Base-by-base conservation (phyloP, 2,888 invertebrate genomes). In the Ornithoptera alexandrae region DNA sequence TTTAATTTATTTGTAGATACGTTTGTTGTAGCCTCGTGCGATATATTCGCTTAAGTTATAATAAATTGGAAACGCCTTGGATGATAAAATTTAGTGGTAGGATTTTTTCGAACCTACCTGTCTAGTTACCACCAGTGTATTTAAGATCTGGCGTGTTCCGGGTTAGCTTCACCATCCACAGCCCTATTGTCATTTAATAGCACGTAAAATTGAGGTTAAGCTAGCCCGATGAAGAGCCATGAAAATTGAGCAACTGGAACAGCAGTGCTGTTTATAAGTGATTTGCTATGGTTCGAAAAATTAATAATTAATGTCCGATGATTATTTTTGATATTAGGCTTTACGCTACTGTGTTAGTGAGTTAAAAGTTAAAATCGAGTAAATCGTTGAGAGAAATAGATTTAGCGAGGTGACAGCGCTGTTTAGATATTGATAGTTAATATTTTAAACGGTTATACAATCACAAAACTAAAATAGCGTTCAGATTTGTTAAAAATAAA, bases 331-430 rank as follows among this genome's bases (percentile, higher is more conserved):
- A 70, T 70, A 67, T 67, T 59, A 66, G 53, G 66, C 62, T 70
- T 63, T 70, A 59, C 63, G 65, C 22, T 20, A 64, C 22, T 8
- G 57, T 53, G 66, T 70, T 60, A 66, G 66, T 63, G 20, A 61
- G n/a, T 46, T 59, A 39, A 30, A 50, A 46, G 39, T n/a, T 56
- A 61, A 36, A 50, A 20, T 22, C 30, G 63, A 59, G 59, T 62
- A 57, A 60, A 24, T 36, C 8, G 50, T 70, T 69, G 72, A 70
- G 71, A 70, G 71, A 70, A 67, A 74, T 72, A 72, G 70, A n/a
- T 67, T 53, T 72, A 68, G 64, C 56, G 20, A n/a, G 8, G 69
- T 60, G 60, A 72, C 50, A 5, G 17, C 39, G 30, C 61, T n/a
- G 20, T 10, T 39, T 65, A 58, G 57, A 22, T 22, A 53, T 53